Evolutionary conservation across 2,797 vertebrate genomes (phyloP), one percentile per base, ranked within the genome.

Genomic region (Menidia menidia): DNA sequence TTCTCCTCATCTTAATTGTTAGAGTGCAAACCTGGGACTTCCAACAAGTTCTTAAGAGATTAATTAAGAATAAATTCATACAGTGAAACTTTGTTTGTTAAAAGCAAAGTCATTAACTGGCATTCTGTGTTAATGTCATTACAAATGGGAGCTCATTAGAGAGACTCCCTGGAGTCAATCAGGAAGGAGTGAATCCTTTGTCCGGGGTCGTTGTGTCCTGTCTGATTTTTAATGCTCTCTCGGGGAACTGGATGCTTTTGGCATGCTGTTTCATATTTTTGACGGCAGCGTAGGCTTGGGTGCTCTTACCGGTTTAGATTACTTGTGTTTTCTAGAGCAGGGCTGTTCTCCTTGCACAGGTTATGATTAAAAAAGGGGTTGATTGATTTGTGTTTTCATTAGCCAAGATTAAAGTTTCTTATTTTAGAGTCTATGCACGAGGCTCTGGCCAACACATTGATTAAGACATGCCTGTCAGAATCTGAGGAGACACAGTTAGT

Each of bases 1-100:
- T 65, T 51, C 57, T 62, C 48, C n/a, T 14, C 45, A 15, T 62
- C 43, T 39, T 59, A 78, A 77, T 55, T 60, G 50, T 50, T 30
- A n/a, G 25, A 68, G 31, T 32, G 53, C 39, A 68, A 47, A 44
- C 57, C 18, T 32, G 35, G 54, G 39, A 59, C 18, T 42, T 35
- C 43, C 53, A 59, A 68, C 69, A 12, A 45, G 60, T 71, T 71
- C 75, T 75, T 64, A 69, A 71, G 71, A 82, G 82, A 87, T 85
- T 73, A 88, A 87, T 84, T 85, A 88, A 71, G 64, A 65, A 44
- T 53, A 65, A 67, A 60, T 73, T 52, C 67, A 55, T 80, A 71
- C 47, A 73, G 52, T 54, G 65, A 85, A 58, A 57, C 59, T 72
- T 67, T 85, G 80, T 82, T 87, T 91, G 79, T 87, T 83, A 60